phyloP scores from a whole-genome alignment of 2,888 invertebrate genomes.

The Habroteleia sp. region DNA sequence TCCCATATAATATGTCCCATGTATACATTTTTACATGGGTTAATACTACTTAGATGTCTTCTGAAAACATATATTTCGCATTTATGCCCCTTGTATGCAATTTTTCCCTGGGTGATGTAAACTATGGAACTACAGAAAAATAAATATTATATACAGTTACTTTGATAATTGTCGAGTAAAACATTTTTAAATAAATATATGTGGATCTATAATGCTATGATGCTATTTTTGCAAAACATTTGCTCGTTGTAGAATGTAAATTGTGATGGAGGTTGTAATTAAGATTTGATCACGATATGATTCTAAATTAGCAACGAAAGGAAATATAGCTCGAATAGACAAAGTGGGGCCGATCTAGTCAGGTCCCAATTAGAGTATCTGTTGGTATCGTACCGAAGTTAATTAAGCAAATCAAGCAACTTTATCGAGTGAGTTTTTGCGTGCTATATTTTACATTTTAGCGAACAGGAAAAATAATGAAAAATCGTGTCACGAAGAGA shows the following conservation, averaged over 20 bases:
- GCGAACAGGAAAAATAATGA: constrained; percentile 3
- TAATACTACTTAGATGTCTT: too few relatives aligned
- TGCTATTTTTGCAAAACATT: too few relatives aligned
- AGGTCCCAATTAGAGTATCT: constrained; percentile 22
- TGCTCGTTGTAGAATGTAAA: constrained; percentile 4
- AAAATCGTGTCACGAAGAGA: not conserved
- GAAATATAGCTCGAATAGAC: constrained; percentile 7
- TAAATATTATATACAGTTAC: too few relatives aligned
- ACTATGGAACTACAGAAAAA: too few relatives aligned
- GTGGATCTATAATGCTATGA: too few relatives aligned
- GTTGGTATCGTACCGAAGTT: constrained; percentile 10
- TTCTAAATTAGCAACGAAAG: constrained; percentile 10
- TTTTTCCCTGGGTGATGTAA: too few relatives aligned
- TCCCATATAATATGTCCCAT: too few relatives aligned
- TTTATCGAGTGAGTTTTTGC: constrained; percentile 20
- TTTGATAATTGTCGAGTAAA: too few relatives aligned
- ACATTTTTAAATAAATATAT: too few relatives aligned
- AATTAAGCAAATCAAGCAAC: constrained; percentile 29
- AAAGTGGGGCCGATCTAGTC: constrained; percentile 2
- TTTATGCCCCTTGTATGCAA: too few relatives aligned
- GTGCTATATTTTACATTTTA: constrained; percentile 6
- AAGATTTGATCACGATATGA: constrained; percentile 7
- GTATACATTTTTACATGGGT: too few relatives aligned
- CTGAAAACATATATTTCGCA: too few relatives aligned
- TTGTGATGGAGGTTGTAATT: not conserved